These are phyloP conservation scores for Eurytoma californica DNA, from an alignment of 2,888 invertebrate species.

Conservation along the genomic window DNA sequence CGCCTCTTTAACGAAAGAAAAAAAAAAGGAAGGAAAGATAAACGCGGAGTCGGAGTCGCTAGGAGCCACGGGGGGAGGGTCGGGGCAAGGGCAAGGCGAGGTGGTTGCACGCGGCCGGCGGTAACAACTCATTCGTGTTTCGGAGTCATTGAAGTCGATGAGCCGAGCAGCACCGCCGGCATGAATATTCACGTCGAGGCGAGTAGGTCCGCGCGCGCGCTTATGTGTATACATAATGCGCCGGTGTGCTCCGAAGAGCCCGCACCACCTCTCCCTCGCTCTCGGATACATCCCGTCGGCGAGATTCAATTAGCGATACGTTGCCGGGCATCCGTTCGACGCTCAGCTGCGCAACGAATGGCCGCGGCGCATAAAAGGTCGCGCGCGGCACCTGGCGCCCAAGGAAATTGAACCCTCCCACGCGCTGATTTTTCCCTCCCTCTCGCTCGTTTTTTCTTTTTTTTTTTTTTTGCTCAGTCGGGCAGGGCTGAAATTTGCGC, in stretches of 20 bases:
- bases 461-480: background rate
- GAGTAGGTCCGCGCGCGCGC: background rate
- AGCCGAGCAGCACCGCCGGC: conserved; percentile 10
- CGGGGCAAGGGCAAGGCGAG: background rate
- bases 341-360: conserved; percentile 3
- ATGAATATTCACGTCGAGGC: conserved; percentile 37
- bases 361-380: conserved; percentile 6
- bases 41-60: background rate
- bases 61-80: background rate
- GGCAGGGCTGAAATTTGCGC: background rate
- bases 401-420: conserved; percentile 17
- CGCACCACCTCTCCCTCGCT: background rate
- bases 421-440: background rate
- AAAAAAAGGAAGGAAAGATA: background rate
- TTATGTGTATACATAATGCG: conserved; percentile 6
- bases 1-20: background rate
- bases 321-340: conserved; percentile 40
- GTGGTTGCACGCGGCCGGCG: background rate
- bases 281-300: conserved; percentile 8
- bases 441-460: background rate
- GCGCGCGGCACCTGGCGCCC: conserved; percentile 16
- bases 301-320: conserved; percentile 58
- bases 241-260: background rate
- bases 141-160: conserved; percentile 41
- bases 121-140: conserved; percentile 47